phyloP scores from a whole-genome alignment of 2,797 vertebrate genomes.

The Peromyscus attwateri region DNA sequence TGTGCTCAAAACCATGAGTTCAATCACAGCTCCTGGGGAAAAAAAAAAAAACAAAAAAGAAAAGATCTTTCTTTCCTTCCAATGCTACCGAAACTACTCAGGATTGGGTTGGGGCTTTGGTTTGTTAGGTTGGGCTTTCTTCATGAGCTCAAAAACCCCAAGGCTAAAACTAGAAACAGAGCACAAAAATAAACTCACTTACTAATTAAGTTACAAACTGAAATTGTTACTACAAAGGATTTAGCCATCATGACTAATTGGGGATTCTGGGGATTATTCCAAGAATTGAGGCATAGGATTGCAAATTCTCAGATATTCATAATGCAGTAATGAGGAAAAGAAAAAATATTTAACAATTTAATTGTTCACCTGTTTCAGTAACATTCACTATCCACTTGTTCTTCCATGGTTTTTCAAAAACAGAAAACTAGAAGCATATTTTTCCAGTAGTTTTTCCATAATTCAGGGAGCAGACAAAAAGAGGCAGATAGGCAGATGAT shows the following conservation, averaged over 20 bases:
- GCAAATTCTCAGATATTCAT: conserved; percentile 61
- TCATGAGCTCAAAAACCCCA: background rate
- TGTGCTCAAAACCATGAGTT: background rate
- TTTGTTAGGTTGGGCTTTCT: background rate
- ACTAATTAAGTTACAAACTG: conserved; percentile 64
- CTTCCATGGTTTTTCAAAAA: conserved; percentile 38
- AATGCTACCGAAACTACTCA: background rate
- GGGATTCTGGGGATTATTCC: conserved; percentile 62
- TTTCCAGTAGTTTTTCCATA: conserved; percentile 27
- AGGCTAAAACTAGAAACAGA: conserved; percentile 5
- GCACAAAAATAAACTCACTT: conserved; percentile 16
- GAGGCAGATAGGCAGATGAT: background rate
- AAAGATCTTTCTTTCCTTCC: background rate
- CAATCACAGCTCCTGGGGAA: background rate
- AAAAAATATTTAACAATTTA: conserved; percentile 16
- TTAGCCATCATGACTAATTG: conserved; percentile 60
- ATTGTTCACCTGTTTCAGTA: conserved; percentile 39
- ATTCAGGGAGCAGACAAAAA: background rate
- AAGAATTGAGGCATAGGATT: conserved; percentile 55
- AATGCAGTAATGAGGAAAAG: conserved; percentile 47
- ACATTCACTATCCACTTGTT: background rate
- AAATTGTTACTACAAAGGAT: conserved; percentile 65
- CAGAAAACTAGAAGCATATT: conserved; percentile 61
- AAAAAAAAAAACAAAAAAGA: background rate
- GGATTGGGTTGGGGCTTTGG: background rate